Base-by-base conservation (phyloP, 2,888 invertebrate species). In the Nowickia ferox region DNA sequence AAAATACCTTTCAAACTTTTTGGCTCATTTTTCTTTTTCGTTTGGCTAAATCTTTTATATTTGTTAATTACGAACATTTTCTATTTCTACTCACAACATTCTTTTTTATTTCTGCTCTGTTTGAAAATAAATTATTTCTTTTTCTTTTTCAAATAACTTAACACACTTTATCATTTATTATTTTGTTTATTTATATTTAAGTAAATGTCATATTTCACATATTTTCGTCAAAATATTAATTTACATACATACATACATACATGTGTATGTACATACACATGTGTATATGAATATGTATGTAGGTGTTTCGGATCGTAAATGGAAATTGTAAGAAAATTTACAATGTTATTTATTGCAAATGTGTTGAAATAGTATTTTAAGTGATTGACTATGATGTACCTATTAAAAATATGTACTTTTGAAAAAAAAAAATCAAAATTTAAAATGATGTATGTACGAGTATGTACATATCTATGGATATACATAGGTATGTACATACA, bases 1-100 rank as follows among this genome's bases (percentile, higher is more conserved):
- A 77, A 86, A 84, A 78, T 84, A 86, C 75, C 74, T 86, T 84
- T 77, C 81, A 51, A 80, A 75, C 57, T 72, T 66, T 55, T 79
- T 79, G 48, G 63, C 72, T 75, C 48, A 17, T 46, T 61, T 71
- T 83, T 51, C 30, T 63, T 79, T 75, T 66, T 69, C 13, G n/a
- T 78, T 84, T 63, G 40, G 17, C 13, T 63, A 53, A 44, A 69
- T 68, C 44, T 53, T 71, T 71, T 69, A 38, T 46, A 46, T 55
- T 48, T 84, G n/a, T 57, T 15, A 48, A 48, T 51, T 57, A 40
- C 30, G 30, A 30, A 6, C 30, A 30, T 83, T 66, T 79, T 68
- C 11, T 9, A 42, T 71, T 59, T 79, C 72, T 79, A 55, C 53
- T 22, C 22, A 79, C 30, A 71, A 59, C 40, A 44, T 57, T 79